Evolutionary conservation across 2,888 invertebrate species (phyloP).

Genomic region (Nesidiocoris tenuis): DNA sequence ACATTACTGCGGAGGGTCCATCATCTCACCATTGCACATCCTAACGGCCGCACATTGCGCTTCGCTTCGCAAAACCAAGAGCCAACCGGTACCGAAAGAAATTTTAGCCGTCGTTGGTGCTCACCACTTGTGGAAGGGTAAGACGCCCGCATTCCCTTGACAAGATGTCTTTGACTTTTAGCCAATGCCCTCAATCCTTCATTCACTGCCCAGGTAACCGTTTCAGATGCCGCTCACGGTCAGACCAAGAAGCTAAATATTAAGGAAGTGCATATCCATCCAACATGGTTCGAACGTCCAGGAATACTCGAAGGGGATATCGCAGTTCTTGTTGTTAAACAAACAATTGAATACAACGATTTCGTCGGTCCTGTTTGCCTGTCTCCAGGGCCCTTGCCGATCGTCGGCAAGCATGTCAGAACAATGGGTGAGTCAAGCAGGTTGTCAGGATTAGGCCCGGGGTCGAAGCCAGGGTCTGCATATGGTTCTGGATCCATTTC

Average conservation of each 20-base stretch:
- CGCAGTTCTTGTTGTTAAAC: constrained; percentile 19
- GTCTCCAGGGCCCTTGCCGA: neutral
- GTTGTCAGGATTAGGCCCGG: too few species aligned
- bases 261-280: constrained; percentile 6
- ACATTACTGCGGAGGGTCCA: constrained; percentile 30
- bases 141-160: too few species aligned
- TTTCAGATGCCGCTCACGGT: constrained; percentile 25
- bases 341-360: constrained; percentile 13
- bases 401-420: constrained; percentile 19
- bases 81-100: neutral
- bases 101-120: constrained; percentile 14
- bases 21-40: constrained; percentile 21
- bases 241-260: constrained; percentile 13
- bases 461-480: too few species aligned
- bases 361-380: constrained; percentile 33
- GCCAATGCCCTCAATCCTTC: too few species aligned
- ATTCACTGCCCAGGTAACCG: too few species aligned
- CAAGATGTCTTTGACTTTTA: too few species aligned
- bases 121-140: constrained; percentile 12
- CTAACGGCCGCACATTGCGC: constrained; percentile 33
- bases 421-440: constrained; percentile 16
- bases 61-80: neutral
- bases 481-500: too few species aligned
- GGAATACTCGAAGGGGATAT: constrained; percentile 3
- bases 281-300: constrained; percentile 5